phyloP scores from a whole-genome alignment of 2,888 invertebrate genomes.

The Microplitis manilae region DNA sequence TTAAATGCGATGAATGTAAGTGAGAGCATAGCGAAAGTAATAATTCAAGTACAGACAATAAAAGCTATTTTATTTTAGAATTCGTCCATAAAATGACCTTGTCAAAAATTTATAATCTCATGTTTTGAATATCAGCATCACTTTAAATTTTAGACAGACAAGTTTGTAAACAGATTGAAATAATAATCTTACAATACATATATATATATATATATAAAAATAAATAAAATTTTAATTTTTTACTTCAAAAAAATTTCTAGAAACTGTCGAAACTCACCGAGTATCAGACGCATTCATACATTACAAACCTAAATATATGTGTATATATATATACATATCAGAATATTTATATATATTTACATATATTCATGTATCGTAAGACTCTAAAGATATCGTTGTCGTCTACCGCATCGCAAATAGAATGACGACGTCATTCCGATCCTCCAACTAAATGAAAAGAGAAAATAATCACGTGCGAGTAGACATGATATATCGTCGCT shows the following conservation, averaged over 20 bases:
- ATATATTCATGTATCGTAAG: constrained; percentile 29
- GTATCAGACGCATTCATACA: neutral
- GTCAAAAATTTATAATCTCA: neutral
- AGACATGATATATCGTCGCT: constrained; percentile 28
- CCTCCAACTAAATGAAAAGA: constrained; percentile 47
- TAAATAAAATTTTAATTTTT: neutral
- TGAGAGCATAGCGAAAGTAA: neutral
- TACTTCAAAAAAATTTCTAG: neutral
- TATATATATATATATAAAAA: neutral
- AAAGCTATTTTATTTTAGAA: neutral
- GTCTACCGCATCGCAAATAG: constrained; percentile 65
- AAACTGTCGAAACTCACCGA: neutral
- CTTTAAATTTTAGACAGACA: neutral
- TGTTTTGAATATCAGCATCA: neutral
- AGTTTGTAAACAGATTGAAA: neutral
- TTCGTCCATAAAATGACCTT: neutral
- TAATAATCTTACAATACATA: neutral
- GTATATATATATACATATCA: neutral
- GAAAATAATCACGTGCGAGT: constrained; percentile 34
- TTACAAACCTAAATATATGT: neutral
- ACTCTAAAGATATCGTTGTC: constrained; percentile 68
- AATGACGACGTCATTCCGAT: constrained; percentile 62
- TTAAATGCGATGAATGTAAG: too few species aligned
- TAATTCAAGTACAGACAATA: neutral
- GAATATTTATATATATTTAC: neutral